phyloP scores from a whole-genome alignment of 2,888 invertebrate species.

The Tuta absoluta region DNA sequence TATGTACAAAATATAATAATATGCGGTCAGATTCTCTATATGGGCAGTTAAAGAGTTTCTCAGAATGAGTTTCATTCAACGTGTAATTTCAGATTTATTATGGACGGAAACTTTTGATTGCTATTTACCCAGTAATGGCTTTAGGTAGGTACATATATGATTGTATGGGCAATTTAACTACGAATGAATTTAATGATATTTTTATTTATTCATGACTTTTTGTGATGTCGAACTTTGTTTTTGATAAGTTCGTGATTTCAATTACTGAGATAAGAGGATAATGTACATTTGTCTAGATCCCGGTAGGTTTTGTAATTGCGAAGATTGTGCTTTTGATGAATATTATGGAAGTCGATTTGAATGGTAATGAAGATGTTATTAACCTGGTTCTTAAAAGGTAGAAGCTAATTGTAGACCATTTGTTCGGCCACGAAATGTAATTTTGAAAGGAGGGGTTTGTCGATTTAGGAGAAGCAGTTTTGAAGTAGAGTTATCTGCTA shows the following conservation, averaged over 20 bases:
- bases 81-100: conserved; percentile 63
- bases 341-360: conserved; percentile 31
- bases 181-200: conserved; percentile 56
- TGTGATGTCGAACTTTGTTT: conserved; percentile 40
- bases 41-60: conserved; percentile 48
- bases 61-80: conserved; percentile 43
- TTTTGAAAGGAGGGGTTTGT: not conserved
- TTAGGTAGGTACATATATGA: conserved; percentile 37
- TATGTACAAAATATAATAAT: conserved; percentile 28
- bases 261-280: conserved; percentile 65
- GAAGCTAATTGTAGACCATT: conserved; percentile 2
- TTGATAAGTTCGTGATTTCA: conserved; percentile 69
- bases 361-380: conserved; percentile 28
- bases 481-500: too few relatives aligned
- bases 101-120: conserved; percentile 54
- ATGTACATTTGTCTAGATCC: conserved; percentile 41
- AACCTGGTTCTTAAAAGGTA: conserved; percentile 22
- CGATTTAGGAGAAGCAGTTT: not conserved
- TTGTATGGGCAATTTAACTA: conserved; percentile 46
- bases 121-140: conserved; percentile 43
- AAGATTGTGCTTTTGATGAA: conserved; percentile 43
- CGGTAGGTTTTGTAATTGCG: conserved; percentile 46
- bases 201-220: conserved; percentile 69
- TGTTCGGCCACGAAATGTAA: not conserved
- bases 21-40: conserved; percentile 30